phyloP scores from a whole-genome alignment of 2,113 vertebrate species.

The Agelaius phoeniceus region DNA sequence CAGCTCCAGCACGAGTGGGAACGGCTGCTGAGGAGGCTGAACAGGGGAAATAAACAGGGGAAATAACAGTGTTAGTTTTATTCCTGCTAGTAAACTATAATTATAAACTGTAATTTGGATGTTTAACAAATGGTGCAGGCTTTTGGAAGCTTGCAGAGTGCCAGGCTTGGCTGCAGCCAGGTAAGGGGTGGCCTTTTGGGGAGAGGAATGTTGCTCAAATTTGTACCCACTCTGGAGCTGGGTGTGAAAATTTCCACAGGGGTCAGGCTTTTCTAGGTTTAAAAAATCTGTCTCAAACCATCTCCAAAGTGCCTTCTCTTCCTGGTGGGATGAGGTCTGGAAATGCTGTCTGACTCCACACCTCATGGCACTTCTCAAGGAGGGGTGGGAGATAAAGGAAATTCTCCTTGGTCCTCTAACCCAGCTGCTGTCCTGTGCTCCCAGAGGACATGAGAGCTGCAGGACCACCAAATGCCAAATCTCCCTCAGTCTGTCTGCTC shows the following conservation, averaged over 20 bases:
- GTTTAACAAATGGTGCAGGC: not conserved
- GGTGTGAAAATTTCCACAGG: not conserved
- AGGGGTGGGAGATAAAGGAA: not conserved
- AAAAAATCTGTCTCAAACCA: not conserved
- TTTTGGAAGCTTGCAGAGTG: not conserved
- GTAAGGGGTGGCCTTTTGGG: not conserved
- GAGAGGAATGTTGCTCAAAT: not conserved
- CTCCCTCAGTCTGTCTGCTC: not conserved
- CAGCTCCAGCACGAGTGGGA: not conserved
- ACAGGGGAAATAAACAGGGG: not conserved
- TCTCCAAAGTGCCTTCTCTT: not conserved
- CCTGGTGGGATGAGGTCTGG: not conserved
- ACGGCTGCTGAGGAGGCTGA: not conserved
- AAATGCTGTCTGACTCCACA: not conserved
- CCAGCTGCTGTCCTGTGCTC: not conserved
- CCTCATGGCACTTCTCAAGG: not conserved
- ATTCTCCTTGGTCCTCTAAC: not conserved
- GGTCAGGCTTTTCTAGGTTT: not conserved
- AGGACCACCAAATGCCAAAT: not conserved
- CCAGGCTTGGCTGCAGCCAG: not conserved
- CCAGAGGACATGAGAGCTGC: not conserved
- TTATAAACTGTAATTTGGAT: not conserved
- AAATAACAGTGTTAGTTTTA: not conserved
- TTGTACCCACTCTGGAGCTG: fast-evolving
- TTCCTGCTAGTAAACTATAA: not conserved